A percentile compares a stretch with the other conserved stretches of the same genome.
phyloP scores from a whole-genome alignment of 2,113 vertebrate genomes.

The Hippolais icterina region DNA sequence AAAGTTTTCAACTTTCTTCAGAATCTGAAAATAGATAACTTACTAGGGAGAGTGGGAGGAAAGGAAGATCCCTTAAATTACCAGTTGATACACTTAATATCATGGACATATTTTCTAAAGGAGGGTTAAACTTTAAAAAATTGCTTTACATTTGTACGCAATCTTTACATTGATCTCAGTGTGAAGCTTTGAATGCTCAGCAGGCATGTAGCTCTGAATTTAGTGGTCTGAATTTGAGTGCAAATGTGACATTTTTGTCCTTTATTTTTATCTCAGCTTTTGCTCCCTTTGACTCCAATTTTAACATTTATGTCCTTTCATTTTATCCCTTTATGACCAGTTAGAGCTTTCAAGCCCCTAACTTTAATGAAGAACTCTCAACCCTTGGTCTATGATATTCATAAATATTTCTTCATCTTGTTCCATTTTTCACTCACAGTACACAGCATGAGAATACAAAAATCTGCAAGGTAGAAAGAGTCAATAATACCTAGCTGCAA shows the following conservation, averaged over 20 bases:
- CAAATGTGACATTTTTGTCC: neutral
- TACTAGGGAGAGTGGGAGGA: fast-evolving
- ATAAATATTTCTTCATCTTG: constrained; percentile 32
- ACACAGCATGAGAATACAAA: neutral
- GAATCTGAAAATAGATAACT: neutral
- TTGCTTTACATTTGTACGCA: neutral
- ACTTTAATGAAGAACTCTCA: neutral
- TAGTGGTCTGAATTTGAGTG: neutral
- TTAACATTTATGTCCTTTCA: neutral
- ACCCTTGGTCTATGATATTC: neutral
- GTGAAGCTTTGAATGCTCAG: neutral
- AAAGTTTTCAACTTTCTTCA: neutral
- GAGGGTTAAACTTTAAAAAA: neutral
- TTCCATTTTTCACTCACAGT: neutral
- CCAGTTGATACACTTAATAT: neutral
- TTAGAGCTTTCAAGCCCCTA: neutral
- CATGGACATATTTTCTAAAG: neutral
- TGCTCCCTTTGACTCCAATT: neutral
- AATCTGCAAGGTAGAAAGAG: neutral
- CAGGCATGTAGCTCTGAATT: neutral
- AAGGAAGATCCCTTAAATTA: neutral
- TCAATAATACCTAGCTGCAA: constrained; percentile 37
- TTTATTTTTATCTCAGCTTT: neutral
- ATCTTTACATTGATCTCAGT: neutral
- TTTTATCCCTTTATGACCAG: neutral